Percentiles rank a stretch among this genome's conserved stretches.
Conservation (phyloP, 1,140 invertebrate genomes). For the Lutraria rhynchaena region DNA sequence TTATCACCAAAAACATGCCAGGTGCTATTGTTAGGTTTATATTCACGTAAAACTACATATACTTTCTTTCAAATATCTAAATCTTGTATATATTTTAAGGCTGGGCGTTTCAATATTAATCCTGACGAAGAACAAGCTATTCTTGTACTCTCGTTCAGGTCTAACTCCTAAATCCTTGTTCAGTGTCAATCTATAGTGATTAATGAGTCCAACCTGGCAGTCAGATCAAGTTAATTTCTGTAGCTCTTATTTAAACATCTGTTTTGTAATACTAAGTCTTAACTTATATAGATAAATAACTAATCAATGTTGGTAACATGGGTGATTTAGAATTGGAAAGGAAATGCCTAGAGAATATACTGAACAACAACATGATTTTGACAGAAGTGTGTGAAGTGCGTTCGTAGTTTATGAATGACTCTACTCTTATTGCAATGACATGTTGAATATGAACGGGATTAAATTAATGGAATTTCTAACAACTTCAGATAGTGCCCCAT, state of each 20-base stretch:
- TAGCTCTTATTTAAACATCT: background rate
- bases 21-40: too few species aligned
- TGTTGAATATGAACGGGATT: background rate
- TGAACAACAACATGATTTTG: conserved; percentile 24
- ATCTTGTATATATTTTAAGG: too few species aligned
- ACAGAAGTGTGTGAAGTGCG: conserved; percentile 11
- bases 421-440: conserved; percentile 2
- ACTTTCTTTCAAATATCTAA: too few species aligned
- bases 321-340: background rate
- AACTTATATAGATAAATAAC: conserved; percentile 14
- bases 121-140: too few species aligned
- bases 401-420: conserved; percentile 29
- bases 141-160: too few species aligned
- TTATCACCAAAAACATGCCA: too few species aligned
- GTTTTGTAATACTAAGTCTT: background rate
- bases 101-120: too few species aligned
- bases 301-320: background rate
- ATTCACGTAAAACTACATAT: too few species aligned
- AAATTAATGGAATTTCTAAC: conserved; percentile 10
- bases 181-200: too few species aligned
- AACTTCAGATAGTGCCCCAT: background rate
- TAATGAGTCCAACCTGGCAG: conserved; percentile 13
- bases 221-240: background rate
- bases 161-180: too few species aligned
- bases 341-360: background rate